Percentiles rank a stretch among this genome's conserved stretches.
Evolutionary conservation across 2,888 invertebrate genomes (phyloP).

Genomic region (Halictus quadricinctus): DNA sequence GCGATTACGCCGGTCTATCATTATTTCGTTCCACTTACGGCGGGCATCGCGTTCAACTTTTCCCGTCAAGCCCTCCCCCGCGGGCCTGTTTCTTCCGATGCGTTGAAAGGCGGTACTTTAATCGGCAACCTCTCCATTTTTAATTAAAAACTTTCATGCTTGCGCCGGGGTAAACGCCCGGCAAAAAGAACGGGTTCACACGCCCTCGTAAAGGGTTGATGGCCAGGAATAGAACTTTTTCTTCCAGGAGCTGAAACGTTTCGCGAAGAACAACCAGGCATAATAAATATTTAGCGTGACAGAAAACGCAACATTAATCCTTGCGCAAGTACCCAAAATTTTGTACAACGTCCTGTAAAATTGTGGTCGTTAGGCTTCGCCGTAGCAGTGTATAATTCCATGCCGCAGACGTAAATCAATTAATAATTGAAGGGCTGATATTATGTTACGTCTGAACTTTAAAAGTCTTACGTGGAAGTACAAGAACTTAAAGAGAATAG

Average conservation of each 20-base stretch:
- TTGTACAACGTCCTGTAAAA: too few relatives aligned
- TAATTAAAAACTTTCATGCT: slow-evolving; percentile 46
- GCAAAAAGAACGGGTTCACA: neutral
- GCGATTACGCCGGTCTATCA: slow-evolving; percentile 40
- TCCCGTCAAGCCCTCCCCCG: neutral
- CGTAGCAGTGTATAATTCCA: too few relatives aligned
- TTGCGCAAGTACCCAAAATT: too few relatives aligned
- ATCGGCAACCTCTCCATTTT: slow-evolving; percentile 37
- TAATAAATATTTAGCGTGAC: too few relatives aligned
- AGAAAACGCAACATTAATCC: too few relatives aligned
- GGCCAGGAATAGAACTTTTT: neutral
- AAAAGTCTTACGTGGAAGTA: too few relatives aligned
- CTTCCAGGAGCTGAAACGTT: neutral
- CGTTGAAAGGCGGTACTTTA: slow-evolving; percentile 6
- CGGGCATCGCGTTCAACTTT: slow-evolving; percentile 16
- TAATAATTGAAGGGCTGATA: too few relatives aligned
- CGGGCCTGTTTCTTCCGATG: neutral
- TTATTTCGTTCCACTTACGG: slow-evolving; percentile 36
- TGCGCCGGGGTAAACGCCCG: neutral
- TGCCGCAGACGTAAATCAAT: too few relatives aligned
- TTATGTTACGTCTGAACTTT: too few relatives aligned
- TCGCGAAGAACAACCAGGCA: neutral
- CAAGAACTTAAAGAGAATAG: too few relatives aligned
- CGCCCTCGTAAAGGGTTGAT: slow-evolving; percentile 7
- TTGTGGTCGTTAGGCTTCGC: too few relatives aligned